Evolutionary conservation across 2,888 invertebrate species (phyloP).

Genomic region (Ischnus inquisitorius): DNA sequence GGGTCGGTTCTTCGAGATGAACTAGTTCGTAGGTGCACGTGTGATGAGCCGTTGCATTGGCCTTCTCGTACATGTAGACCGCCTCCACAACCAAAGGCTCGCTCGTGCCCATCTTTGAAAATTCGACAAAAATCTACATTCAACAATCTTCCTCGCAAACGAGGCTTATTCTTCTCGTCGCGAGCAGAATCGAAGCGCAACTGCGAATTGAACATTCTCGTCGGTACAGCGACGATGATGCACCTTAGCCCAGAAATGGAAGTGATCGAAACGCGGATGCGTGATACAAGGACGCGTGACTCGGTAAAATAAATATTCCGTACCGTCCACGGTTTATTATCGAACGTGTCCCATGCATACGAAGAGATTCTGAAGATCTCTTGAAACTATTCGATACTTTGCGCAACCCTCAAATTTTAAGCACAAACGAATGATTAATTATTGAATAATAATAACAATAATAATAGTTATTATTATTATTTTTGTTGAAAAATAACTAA

Average conservation of each 20-base stretch:
- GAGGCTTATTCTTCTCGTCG: background rate
- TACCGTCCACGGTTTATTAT: conserved; percentile 18
- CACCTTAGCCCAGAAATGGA: conserved; percentile 47
- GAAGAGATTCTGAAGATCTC: background rate
- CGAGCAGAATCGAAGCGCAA: background rate
- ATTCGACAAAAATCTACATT: background rate
- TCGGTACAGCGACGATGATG: conserved; percentile 1
- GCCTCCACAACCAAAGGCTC: conserved; percentile 88
- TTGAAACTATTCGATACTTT: background rate
- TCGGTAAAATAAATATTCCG: conserved; percentile 47
- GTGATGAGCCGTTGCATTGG: conserved; percentile 90
- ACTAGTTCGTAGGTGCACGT: conserved; percentile 90
- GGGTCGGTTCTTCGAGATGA: conserved; percentile 88
- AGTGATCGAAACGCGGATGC: conserved; percentile 51
- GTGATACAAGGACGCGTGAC: conserved; percentile 53
- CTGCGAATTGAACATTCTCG: background rate
- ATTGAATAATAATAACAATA: background rate
- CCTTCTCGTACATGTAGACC: conserved; percentile 89
- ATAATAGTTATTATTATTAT: no score
- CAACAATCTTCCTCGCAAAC: background rate
- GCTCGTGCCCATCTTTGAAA: conserved; percentile 74
- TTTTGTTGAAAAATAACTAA: no score
- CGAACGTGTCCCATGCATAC: background rate
- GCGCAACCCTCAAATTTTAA: background rate
- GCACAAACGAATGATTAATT: background rate